Evolutionary conservation across 2,888 invertebrate genomes (phyloP).

Genomic region (Pedicia rivosa): DNA sequence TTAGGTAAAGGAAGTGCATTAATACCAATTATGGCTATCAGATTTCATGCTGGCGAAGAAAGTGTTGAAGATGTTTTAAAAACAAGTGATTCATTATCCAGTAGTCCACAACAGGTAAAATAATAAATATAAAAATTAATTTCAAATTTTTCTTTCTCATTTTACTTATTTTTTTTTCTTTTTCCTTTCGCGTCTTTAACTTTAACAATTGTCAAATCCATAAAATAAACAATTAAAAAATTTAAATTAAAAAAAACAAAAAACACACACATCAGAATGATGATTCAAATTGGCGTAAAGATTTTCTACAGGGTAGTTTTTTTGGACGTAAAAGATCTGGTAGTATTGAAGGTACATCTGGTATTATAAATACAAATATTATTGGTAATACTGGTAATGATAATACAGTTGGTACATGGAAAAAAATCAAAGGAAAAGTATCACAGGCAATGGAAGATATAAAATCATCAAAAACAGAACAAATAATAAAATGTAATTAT

Average conservation of each 20-base stretch:
- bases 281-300: slow-evolving; percentile 27
- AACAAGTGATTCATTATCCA: slow-evolving; percentile 23
- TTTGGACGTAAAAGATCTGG: slow-evolving; percentile 26
- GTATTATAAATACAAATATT: not conserved
- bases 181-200: not conserved
- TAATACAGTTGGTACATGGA: slow-evolving; percentile 24
- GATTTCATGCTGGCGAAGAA: slow-evolving; percentile 30
- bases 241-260: not conserved
- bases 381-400: slow-evolving; percentile 1
- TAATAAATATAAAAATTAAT: too few relatives aligned
- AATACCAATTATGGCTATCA: too few relatives aligned
- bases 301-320: slow-evolving; percentile 26
- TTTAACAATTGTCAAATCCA: not conserved
- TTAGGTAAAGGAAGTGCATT: too few relatives aligned
- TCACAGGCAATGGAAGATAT: slow-evolving; percentile 30
- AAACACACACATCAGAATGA: slow-evolving; percentile 17
- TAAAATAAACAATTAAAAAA: too few relatives aligned
- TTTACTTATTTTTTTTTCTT: too few relatives aligned
- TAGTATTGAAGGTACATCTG: not conserved
- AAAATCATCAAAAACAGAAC: slow-evolving; percentile 23
- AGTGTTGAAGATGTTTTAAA: slow-evolving; percentile 26
- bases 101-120: slow-evolving; percentile 24
- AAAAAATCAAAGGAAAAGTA: slow-evolving; percentile 29
- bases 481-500: slow-evolving; percentile 8
- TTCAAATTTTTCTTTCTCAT: too few relatives aligned